Base-by-base conservation (phyloP, 2,113 vertebrate species). In the Chloebia gouldiae region DNA sequence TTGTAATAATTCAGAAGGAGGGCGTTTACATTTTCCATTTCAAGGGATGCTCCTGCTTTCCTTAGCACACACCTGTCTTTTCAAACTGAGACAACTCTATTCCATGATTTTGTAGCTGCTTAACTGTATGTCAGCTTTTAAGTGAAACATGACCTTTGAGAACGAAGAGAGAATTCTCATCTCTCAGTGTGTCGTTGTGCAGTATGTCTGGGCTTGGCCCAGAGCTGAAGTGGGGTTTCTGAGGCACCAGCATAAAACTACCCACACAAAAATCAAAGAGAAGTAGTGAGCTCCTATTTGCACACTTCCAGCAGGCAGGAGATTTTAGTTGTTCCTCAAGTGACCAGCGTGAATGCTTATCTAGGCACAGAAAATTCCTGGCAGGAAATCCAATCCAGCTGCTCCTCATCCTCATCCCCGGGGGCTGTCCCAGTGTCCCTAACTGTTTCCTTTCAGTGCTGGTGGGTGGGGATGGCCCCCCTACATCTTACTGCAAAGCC, bases 171-270 rank as follows among this genome's bases (percentile, higher is more conserved):
- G 24, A 31, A 54, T 28, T 66, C 50, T 66, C 61, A 31, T 49
- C 28, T 54, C 63, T 33, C 3, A 0, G 22, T 10, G 35, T 33
- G 22, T 7, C 0, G 0, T 13, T 83, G 57, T 25, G 69, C 49
- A 27, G 49, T 22, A 12, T 40, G 40, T 40, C 40, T 40, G 49
- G 75, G 47, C 51, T 69, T 28, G 13, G 27, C 37, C 24, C 57
- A 35, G 69, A 71, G 69, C 65, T 65, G 16, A 59, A 23, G 40
- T 44, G 18, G 30, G 28, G 3, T 50, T 63, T 66, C 30, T 20
- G 10, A 63, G 71, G 47, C 35, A 54, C 81, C 70, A 45, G 35
- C 30, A 30, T 3, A 17, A 57, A 90, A 35, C 45, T 37, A 27
- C 64, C 61, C 24, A 10, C 9, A 40, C 6, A 3, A 37, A 69